These are phyloP conservation scores for Drosophila niveifrons DNA, from an alignment of 2,888 invertebrate species.

Conservation along the genomic window DNA sequence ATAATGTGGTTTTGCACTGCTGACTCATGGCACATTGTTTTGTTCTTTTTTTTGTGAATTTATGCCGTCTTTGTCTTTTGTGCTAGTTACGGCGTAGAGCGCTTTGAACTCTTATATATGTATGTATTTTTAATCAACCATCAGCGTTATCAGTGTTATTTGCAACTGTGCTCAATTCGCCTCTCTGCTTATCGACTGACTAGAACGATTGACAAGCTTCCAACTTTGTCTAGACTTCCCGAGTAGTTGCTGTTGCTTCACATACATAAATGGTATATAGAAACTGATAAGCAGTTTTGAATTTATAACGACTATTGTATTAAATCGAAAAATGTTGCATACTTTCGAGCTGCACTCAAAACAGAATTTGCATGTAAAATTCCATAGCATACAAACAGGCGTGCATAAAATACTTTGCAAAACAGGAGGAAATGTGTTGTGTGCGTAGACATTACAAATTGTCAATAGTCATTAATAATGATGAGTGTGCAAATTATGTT, in stretches of 20 bases:
- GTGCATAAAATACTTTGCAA: neutral
- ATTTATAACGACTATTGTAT: neutral
- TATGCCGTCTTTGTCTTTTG: slow-evolving; percentile 29
- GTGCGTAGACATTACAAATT: neutral
- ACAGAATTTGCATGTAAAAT: neutral
- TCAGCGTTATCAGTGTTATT: slow-evolving; percentile 47
- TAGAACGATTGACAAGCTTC: slow-evolving; percentile 9
- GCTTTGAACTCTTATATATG: slow-evolving; percentile 31
- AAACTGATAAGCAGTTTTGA: neutral
- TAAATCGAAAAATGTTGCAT: neutral
- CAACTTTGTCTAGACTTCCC: slow-evolving; percentile 25
- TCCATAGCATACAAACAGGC: slow-evolving; percentile 3
- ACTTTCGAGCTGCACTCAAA: neutral
- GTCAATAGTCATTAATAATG: neutral
- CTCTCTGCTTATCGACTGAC: slow-evolving; percentile 37
- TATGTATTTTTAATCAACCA: slow-evolving; percentile 11
- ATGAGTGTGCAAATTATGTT: slow-evolving; percentile 13
- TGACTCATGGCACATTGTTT: slow-evolving; percentile 33
- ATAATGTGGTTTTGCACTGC: slow-evolving; percentile 18
- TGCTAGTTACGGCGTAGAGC: slow-evolving; percentile 32
- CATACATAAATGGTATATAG: neutral
- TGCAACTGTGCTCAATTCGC: slow-evolving; percentile 26
- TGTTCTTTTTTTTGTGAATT: slow-evolving; percentile 3
- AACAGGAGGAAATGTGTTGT: neutral
- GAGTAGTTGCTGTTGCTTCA: slow-evolving; percentile 3